phyloP scores from a whole-genome alignment of 2,888 invertebrate genomes.

The Ectemnius lituratus region DNA sequence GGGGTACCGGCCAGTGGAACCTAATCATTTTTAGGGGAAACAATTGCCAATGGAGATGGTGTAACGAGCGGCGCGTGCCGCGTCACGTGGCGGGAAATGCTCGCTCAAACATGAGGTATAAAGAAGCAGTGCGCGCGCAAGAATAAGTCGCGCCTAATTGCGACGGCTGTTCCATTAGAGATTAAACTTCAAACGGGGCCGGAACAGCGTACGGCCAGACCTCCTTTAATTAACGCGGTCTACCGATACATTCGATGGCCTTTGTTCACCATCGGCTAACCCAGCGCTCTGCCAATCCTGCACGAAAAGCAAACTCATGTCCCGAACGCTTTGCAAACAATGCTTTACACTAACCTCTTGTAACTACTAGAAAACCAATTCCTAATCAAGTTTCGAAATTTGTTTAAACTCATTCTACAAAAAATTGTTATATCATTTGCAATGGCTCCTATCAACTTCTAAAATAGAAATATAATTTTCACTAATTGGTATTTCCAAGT shows the following conservation, averaged over 20 bases:
- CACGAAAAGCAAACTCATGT: too few species aligned
- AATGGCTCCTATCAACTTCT: too few species aligned
- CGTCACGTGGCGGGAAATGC: constrained; percentile 69
- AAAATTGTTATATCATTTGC: too few species aligned
- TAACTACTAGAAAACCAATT: too few species aligned
- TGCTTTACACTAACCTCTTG: too few species aligned
- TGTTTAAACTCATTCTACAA: too few species aligned
- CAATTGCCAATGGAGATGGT: constrained; percentile 68
- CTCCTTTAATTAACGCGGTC: constrained; percentile 62
- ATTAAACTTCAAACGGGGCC: constrained; percentile 72
- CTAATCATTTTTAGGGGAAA: constrained; percentile 69
- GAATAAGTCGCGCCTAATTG: constrained; percentile 72
- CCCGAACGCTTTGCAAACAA: too few species aligned
- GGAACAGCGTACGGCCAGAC: constrained; percentile 26
- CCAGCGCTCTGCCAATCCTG: neutral
- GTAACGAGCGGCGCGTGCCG: constrained; percentile 73
- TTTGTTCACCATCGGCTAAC: neutral
- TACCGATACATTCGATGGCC: constrained; percentile 19
- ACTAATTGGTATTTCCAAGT: too few species aligned
- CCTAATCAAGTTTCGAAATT: too few species aligned
- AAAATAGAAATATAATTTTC: too few species aligned
- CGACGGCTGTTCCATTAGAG: constrained; percentile 71
- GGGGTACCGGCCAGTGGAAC: constrained; percentile 15
- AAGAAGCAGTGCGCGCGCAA: constrained; percentile 46
- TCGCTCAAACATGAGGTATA: constrained; percentile 62